These are phyloP conservation scores for Cryptotis parvus DNA, from an alignment of 2,113 vertebrate species.

Conservation along the genomic window DNA sequence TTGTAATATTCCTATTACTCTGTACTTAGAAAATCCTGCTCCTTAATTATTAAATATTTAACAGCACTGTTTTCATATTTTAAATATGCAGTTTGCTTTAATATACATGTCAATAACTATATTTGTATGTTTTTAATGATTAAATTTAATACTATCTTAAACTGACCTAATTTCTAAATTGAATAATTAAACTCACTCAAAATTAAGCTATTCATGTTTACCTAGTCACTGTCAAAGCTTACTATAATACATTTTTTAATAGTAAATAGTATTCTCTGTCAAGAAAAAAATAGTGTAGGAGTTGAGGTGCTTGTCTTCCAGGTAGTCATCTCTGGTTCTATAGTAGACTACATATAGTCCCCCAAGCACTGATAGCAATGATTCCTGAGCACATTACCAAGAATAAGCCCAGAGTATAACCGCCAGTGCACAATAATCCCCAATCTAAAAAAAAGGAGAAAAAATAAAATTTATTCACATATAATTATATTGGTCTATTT, in stretches of 20 bases:
- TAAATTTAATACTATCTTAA: neutral
- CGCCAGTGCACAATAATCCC: neutral
- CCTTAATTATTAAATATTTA: neutral
- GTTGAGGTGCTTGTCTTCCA: no score
- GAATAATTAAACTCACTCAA: conserved; percentile 26
- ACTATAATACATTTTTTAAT: neutral
- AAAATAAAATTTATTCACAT: neutral
- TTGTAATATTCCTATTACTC: neutral
- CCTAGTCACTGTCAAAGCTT: neutral
- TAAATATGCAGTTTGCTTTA: neutral
- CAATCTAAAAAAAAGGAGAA: neutral
- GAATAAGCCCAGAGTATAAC: neutral
- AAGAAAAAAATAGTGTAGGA: no score
- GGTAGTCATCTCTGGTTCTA: no score
- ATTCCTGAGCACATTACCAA: no score
- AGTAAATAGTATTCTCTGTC: neutral
- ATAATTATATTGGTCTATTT: neutral
- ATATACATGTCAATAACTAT: neutral
- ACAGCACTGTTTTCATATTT: neutral
- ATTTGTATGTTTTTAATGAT: neutral
- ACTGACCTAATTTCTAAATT: neutral
- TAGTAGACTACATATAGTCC: no score
- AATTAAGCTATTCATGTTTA: neutral
- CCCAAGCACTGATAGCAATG: no score
- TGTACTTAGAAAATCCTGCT: neutral